Conservation (phyloP, 2,113 vertebrate species). For the Ceyx melanurus region DNA sequence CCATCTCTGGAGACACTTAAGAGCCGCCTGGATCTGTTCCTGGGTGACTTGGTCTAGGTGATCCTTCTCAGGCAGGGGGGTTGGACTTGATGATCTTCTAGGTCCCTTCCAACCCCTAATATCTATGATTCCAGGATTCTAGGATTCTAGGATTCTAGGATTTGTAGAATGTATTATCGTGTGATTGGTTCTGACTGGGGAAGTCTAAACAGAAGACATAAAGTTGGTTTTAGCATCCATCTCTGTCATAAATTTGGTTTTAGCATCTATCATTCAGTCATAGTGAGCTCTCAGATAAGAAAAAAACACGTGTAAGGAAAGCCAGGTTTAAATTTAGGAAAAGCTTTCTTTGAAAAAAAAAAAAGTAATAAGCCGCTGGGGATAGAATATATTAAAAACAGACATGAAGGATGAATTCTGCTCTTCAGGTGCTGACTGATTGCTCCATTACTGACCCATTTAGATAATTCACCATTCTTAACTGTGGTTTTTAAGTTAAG, state of each 20-base stretch:
- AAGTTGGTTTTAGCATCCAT: background rate
- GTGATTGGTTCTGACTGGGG: background rate
- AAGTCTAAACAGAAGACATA: background rate
- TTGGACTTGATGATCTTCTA: too few relatives aligned
- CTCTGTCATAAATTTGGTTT: background rate
- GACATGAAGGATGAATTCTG: background rate
- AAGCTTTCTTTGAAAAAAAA: background rate
- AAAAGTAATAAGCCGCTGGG: background rate
- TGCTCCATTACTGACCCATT: background rate
- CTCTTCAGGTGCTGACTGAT: background rate
- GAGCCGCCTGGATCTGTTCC: too few relatives aligned
- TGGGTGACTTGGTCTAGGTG: too few relatives aligned
- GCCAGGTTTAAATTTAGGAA: background rate
- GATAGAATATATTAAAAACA: background rate
- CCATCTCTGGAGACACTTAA: too few relatives aligned
- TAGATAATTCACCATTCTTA: background rate
- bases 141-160: background rate
- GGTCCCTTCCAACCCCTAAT: too few relatives aligned
- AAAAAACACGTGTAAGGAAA: background rate
- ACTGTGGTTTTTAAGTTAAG: background rate
- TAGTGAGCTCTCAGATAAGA: background rate
- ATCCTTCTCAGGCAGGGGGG: too few relatives aligned
- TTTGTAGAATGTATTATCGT: background rate
- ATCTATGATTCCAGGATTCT: too few relatives aligned
- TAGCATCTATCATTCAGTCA: background rate